Percentiles rank a stretch among this genome's conserved stretches.
phyloP scores from a whole-genome alignment of 2,113 vertebrate genomes.

The Hiodon tergisus region DNA sequence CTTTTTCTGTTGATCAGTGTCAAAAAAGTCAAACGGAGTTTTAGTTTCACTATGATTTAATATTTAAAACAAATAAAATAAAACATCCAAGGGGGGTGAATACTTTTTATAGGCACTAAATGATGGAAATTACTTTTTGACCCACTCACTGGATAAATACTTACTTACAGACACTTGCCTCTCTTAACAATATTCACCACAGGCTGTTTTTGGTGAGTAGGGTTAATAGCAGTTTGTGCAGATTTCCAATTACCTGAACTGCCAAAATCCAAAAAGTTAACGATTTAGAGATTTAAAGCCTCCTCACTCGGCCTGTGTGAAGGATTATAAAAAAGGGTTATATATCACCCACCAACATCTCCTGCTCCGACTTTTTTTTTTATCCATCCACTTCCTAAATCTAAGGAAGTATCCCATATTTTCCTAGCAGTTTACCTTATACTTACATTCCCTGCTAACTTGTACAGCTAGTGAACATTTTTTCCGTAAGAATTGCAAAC shows the following conservation, averaged over 20 bases:
- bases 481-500: neutral
- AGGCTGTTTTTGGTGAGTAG: neutral
- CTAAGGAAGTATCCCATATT: neutral
- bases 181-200: neutral
- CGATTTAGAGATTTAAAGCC: conserved; percentile 2
- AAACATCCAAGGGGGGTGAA: too few relatives aligned
- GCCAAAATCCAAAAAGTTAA: neutral
- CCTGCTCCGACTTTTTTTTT: too few relatives aligned
- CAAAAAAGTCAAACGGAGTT: too few relatives aligned
- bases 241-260: conserved; percentile 23
- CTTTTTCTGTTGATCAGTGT: too few relatives aligned
- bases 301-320: neutral
- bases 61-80: too few relatives aligned
- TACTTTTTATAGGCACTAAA: neutral
- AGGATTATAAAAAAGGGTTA: neutral
- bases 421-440: neutral
- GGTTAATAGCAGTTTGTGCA: neutral
- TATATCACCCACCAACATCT: conserved; percentile 4
- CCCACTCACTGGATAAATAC: too few relatives aligned
- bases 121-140: too few relatives aligned
- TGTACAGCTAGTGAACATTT: neutral
- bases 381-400: too few relatives aligned
- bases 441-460: neutral
- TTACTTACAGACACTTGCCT: too few relatives aligned
- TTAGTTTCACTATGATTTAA: too few relatives aligned